Base-by-base conservation (phyloP, 1,140 invertebrate species). In the Drosophila sucinea region DNA sequence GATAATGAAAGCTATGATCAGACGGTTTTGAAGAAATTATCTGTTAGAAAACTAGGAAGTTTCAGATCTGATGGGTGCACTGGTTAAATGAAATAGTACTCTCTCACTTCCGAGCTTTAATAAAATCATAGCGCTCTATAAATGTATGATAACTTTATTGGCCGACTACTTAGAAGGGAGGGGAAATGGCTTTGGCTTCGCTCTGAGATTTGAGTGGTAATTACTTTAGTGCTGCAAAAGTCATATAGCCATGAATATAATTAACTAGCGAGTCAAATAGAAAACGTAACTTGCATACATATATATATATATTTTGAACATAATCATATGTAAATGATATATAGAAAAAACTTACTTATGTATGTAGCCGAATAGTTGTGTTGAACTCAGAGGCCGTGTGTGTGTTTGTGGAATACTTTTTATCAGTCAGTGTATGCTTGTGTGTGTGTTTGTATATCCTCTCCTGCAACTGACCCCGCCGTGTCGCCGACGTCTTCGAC, bases 241-340 rank as follows among this genome's bases (percentile, higher is more conserved):
- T 62, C 77, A 81, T 77, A 89, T 70, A 89, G 79, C 84, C 84
- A 83, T 89, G 83, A 86, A 89, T 86, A 82, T 89, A 86, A 89
- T 86, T 86, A 86, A 84, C 71, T 70, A 51, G 44, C 44, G 23
- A 27, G 25, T 27, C 23, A 79, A 87, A 87, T 79, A 78, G 71
- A 87, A 85, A 86, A 86, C 77, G 67, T 67, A 83, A 65, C 76
- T 79, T 69, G 64, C 77, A 64, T 60, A 81, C 6, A 44, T 44
- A 63, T 73, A 84, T 69, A 85, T 81, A 81, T 67, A 82, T 74
- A 51, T 51, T 65, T 72, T 64, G 60, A 70, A 56, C 73, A 51
- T 51, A 27, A 51, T 27, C 23, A 44, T 23, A n/a, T 41, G n/a
- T 4, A 35, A 5, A 35, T 35, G 35, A 38, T 38, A 38, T 38